Evolutionary conservation across 2,113 vertebrate genomes (phyloP).

Genomic region (Cynopterus brachyotis): DNA sequence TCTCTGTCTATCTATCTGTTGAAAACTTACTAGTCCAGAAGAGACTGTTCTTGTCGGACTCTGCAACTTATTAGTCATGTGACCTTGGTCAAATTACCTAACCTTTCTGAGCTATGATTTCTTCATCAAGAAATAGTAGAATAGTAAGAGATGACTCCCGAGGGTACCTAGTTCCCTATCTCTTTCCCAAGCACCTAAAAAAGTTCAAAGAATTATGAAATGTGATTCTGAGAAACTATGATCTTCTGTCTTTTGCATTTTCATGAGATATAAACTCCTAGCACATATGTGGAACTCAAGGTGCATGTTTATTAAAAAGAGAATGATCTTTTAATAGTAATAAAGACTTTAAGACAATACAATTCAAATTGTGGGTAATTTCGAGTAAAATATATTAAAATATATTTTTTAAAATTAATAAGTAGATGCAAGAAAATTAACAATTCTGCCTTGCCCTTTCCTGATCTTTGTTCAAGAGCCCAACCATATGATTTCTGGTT

Average conservation of each 20-base stretch:
- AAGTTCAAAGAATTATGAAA: not conserved
- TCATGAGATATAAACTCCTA: not conserved
- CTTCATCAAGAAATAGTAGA: not conserved
- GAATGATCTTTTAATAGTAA: constrained; percentile 5
- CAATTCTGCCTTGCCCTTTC: not conserved
- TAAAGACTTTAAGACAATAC: not conserved
- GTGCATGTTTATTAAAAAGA: not conserved
- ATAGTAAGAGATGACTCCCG: not conserved
- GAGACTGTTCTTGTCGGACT: not conserved
- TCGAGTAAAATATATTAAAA: not conserved
- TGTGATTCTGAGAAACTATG: not conserved
- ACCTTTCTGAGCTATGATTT: not conserved
- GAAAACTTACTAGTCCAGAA: not conserved
- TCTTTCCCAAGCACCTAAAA: not conserved
- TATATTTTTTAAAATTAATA: not conserved
- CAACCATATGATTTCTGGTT: not conserved
- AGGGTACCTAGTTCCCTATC: not conserved
- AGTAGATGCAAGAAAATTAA: not conserved
- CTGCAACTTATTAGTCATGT: not conserved
- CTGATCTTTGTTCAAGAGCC: not conserved
- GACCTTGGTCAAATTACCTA: not conserved
- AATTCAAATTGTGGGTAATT: not conserved
- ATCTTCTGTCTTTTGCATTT: not conserved
- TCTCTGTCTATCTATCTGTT: too few relatives aligned
- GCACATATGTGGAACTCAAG: not conserved